phyloP scores from a whole-genome alignment of 1,140 invertebrate species.

The Drosophila pruinosa region DNA sequence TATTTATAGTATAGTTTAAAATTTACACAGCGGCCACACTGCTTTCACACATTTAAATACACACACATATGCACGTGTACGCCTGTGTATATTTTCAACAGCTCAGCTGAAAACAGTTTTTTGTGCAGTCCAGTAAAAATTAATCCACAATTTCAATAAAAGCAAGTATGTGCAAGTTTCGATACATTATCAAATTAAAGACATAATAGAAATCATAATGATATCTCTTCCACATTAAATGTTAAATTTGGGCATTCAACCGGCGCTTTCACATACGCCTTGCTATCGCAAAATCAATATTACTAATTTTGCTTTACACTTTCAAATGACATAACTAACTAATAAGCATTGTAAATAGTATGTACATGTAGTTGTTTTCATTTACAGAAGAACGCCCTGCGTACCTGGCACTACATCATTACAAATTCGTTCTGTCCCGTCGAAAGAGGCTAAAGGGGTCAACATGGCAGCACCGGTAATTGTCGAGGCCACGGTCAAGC shows the following conservation, averaged over 20 bases:
- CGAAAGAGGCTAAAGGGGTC: slow-evolving; percentile 56
- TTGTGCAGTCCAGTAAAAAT: slow-evolving; percentile 14
- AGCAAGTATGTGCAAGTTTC: not conserved
- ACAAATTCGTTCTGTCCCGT: slow-evolving; percentile 1
- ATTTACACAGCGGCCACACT: too few relatives aligned
- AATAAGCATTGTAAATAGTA: slow-evolving; percentile 15
- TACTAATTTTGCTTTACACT: slow-evolving; percentile 63
- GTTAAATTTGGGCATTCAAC: not conserved
- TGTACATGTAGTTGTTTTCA: not conserved
- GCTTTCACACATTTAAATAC: slow-evolving; percentile 18
- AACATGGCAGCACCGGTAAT: slow-evolving; percentile 88
- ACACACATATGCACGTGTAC: not conserved
- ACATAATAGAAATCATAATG: too few relatives aligned
- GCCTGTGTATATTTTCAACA: slow-evolving; percentile 33
- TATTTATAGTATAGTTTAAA: too few relatives aligned
- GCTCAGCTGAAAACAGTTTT: slow-evolving; percentile 43
- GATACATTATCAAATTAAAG: too few relatives aligned
- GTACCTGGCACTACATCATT: slow-evolving; percentile 7
- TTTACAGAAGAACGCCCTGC: slow-evolving; percentile 8
- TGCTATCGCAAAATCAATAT: slow-evolving; percentile 68
- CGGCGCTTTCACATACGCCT: slow-evolving; percentile 25
- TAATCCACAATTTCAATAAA: slow-evolving; percentile 16
- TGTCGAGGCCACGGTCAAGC: slow-evolving; percentile 89
- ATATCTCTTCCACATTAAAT: too few relatives aligned
- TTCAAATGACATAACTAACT: slow-evolving; percentile 65